Conservation (phyloP, 1,140 invertebrate genomes). For the Cephus cinctus region DNA sequence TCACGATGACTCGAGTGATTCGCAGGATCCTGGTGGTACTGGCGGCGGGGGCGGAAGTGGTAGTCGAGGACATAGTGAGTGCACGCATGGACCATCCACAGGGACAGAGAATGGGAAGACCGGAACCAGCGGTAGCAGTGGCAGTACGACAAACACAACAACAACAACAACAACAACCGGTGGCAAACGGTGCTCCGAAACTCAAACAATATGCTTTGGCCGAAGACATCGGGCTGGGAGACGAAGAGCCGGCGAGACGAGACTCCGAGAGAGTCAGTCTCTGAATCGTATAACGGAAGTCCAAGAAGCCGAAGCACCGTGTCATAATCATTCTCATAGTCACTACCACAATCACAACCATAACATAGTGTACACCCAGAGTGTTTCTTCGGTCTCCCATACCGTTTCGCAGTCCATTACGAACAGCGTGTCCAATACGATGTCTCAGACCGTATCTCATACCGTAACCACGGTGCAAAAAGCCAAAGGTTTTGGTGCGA, state of each 20-base stretch:
- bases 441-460: constrained; percentile 26
- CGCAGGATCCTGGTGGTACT: constrained; percentile 65
- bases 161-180: constrained; percentile 30
- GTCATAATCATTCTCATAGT: constrained; percentile 35
- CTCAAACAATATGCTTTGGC: constrained; percentile 39
- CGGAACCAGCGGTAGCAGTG: constrained; percentile 26
- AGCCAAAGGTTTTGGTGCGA: constrained; percentile 51
- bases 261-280: constrained; percentile 76
- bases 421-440: constrained; percentile 5
- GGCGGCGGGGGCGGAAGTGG: constrained; percentile 46
- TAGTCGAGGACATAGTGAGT: constrained; percentile 40
- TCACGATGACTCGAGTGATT: constrained; percentile 76
- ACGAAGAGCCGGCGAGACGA: constrained; percentile 64
- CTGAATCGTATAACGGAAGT: constrained; percentile 80
- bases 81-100: constrained; percentile 26
- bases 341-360: constrained; percentile 34
- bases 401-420: not conserved
- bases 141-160: constrained; percentile 29
- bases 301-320: constrained; percentile 61
- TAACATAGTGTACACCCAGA: too few species aligned
- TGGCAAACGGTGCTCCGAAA: constrained; percentile 43
- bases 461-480: constrained; percentile 39
- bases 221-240: constrained; percentile 58
- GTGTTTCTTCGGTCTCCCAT: constrained; percentile 19
- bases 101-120: constrained; percentile 33